Percentiles rank a stretch among this genome's conserved stretches.
These are phyloP conservation scores for Tigriopus californicus DNA, from an alignment of 2,888 invertebrate species.

Conservation along the genomic window DNA sequence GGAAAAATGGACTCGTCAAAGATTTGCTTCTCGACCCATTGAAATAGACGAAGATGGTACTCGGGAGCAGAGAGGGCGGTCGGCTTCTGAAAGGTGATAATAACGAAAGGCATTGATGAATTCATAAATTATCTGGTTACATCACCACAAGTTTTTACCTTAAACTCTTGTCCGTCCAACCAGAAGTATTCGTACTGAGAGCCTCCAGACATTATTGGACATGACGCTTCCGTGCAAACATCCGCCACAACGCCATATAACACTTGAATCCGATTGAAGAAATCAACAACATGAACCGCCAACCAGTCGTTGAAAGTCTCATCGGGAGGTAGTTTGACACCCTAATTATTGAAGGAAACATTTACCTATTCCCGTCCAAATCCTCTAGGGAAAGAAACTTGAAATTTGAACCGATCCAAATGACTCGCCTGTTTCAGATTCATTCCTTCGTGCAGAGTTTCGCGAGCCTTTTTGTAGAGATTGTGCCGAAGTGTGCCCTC, in stretches of 20 bases:
- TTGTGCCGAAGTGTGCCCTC: background rate
- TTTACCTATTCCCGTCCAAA: background rate
- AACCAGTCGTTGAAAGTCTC: conserved; percentile 59
- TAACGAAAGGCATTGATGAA: conserved; percentile 26
- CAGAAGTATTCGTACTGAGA: conserved; percentile 73
- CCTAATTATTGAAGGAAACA: background rate
- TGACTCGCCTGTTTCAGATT: too few species aligned
- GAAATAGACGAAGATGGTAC: conserved; percentile 65
- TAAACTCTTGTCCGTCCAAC: conserved; percentile 36
- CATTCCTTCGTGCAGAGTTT: background rate
- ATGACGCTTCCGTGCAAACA: conserved; percentile 53
- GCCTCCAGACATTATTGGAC: conserved; percentile 79
- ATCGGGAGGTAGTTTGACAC: background rate
- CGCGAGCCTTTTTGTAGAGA: background rate
- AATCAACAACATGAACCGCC: conserved; percentile 82
- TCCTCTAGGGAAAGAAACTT: background rate
- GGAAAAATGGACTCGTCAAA: conserved; percentile 73
- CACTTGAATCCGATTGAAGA: conserved; percentile 78
- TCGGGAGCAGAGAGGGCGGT: conserved; percentile 41
- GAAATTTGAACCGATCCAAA: background rate
- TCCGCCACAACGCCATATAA: background rate
- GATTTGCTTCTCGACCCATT: conserved; percentile 76
- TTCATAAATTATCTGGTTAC: background rate
- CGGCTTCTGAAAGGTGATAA: conserved; percentile 43
- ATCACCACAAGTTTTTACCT: too few species aligned